These are phyloP conservation scores for Euspilapteryx auroguttella DNA, from an alignment of 2,888 invertebrate species.

Conservation along the genomic window DNA sequence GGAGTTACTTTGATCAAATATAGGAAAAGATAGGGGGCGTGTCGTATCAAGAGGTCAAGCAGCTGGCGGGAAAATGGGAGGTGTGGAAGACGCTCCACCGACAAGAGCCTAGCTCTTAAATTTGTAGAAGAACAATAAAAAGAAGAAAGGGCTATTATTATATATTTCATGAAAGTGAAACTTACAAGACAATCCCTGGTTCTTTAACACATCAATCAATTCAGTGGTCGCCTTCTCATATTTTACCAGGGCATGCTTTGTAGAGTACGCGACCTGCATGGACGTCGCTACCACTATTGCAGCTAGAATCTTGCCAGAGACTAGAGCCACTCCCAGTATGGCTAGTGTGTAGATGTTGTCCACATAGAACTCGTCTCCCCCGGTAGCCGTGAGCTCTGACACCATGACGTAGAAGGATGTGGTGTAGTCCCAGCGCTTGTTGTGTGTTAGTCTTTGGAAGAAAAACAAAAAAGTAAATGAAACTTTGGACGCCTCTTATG, in stretches of 20 bases:
- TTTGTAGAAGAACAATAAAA: no score
- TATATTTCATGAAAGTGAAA: slow-evolving; percentile 4
- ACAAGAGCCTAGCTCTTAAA: no score
- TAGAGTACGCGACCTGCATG: slow-evolving; percentile 36
- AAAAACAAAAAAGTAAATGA: slow-evolving; percentile 5
- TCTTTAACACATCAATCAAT: slow-evolving; percentile 36
- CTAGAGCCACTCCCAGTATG: slow-evolving; percentile 24
- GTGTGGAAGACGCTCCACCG: no score
- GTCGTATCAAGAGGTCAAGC: no score
- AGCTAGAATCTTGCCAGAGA: slow-evolving; percentile 41
- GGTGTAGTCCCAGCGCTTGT: slow-evolving; percentile 33
- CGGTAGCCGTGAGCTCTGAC: slow-evolving; percentile 28
- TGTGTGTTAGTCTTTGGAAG: slow-evolving; percentile 24
- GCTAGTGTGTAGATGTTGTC: slow-evolving; percentile 18
- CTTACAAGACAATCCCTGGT: slow-evolving; percentile 43
- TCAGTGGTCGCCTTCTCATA: slow-evolving; percentile 31
- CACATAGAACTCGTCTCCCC: slow-evolving; percentile 35
- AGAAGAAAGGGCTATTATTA: no score
- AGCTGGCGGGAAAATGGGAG: no score
- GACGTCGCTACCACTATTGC: slow-evolving; percentile 35
- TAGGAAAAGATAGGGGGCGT: no score
- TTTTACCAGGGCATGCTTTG: slow-evolving; percentile 29
- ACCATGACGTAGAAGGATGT: slow-evolving; percentile 38
- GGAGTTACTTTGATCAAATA: no score
- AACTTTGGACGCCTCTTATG: no score